Evolutionary conservation across 1,140 invertebrate genomes (phyloP), one percentile per base, ranked within the genome.

Genomic region (Caenorhabditis latens): DNA sequence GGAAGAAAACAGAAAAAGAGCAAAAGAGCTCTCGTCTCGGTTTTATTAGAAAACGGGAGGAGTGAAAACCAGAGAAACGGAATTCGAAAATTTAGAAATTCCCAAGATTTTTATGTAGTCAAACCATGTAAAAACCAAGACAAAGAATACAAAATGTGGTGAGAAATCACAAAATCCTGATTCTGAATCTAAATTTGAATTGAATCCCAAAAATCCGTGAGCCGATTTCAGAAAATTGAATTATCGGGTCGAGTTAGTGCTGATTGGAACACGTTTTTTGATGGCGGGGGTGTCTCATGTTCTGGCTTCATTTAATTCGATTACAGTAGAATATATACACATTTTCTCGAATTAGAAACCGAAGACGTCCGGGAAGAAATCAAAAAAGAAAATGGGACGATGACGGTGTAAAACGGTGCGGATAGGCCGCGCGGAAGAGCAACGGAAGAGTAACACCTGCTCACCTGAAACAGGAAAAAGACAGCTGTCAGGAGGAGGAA

Each of bases 21-120:
- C 16, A 71, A 14, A 71, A 46, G 65, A 46, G 65, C 65, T 71
- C 65, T 46, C n/a, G 13, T 32, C 40, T 24, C 40, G 65, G 21
- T 71, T 71, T 71, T 71, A 71, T 71, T 71, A 71, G 65, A 71
- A 71, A 71, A 71, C 40, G 42, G 65, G 19, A 4, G 8, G n/a
- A n/a, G n/a, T n/a, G n/a, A 24, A 63, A 63, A 24, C 9, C 61
- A 40, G 8, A 5, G 32, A 63, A 32, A 8, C n/a, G 24, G 14
- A 63, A 63, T 63, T 63, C 32, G 61, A 63, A 71, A 71, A 43
- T 71, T n/a, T 16, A 9, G n/a, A 71, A 71, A 19, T 71, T 71
- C 24, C 24, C 4, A 7, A 63, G 32, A 58, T 19, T 58, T 14
- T 58, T 19, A 19, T 58, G 55, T 58, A 19, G 19, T n/a, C 55